Evolutionary conservation across 2,797 vertebrate genomes (phyloP).

Genomic region (Poecilia gillii): DNA sequence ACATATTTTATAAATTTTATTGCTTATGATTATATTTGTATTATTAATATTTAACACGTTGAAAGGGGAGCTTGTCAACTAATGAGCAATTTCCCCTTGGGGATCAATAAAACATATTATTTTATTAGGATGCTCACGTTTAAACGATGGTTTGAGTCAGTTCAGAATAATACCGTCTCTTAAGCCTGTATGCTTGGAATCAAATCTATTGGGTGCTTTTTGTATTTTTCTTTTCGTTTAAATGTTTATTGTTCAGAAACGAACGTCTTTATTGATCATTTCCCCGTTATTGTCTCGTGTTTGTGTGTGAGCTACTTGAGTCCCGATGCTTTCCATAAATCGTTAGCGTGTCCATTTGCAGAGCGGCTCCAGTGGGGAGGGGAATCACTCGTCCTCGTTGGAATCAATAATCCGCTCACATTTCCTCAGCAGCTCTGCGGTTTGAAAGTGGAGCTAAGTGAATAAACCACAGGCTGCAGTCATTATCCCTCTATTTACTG

Average conservation of each 20-base stretch:
- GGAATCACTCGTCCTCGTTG: not conserved
- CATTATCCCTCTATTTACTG: conserved; percentile 21
- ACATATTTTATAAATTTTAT: no score
- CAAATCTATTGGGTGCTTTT: not conserved
- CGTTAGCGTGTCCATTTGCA: conserved; percentile 9
- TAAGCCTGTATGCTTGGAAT: no score
- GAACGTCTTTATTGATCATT: not conserved
- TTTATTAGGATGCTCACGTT: no score
- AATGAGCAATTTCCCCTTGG: no score
- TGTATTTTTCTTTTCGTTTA: conserved; percentile 7
- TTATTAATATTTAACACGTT: no score
- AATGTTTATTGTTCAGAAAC: not conserved
- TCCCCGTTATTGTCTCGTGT: not conserved
- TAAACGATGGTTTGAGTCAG: no score
- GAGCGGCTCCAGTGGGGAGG: conserved; percentile 2
- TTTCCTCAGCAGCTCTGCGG: not conserved
- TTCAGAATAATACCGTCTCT: no score
- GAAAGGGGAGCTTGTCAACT: no score
- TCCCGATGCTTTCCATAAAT: not conserved
- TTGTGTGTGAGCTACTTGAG: not conserved
- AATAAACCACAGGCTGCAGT: conserved; percentile 29
- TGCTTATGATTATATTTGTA: no score
- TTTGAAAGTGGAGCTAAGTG: conserved; percentile 31
- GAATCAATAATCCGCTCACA: conserved; percentile 1
- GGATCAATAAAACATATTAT: no score